phyloP scores from a whole-genome alignment of 2,888 invertebrate genomes.

The Laspeyria flexula region DNA sequence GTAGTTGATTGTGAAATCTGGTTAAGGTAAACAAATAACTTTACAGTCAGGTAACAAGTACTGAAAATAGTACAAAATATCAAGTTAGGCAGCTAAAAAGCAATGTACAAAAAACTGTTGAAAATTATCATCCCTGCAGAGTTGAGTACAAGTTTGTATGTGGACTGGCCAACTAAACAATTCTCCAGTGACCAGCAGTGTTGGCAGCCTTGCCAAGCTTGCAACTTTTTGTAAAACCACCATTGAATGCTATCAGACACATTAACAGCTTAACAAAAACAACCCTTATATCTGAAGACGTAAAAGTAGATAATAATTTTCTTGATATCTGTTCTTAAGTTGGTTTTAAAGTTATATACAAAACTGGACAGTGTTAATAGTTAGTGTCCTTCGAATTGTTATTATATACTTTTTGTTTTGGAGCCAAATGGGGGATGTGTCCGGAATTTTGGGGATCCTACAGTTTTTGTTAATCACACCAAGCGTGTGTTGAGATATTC shows the following conservation, averaged over 20 bases:
- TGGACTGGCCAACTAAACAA: slow-evolving; percentile 74
- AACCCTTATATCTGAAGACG: slow-evolving; percentile 2
- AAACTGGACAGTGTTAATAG: slow-evolving; percentile 75
- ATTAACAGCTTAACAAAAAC: slow-evolving; percentile 10
- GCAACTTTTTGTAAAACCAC: slow-evolving; percentile 54
- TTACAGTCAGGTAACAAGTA: too few species aligned
- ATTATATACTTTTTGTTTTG: slow-evolving; percentile 70
- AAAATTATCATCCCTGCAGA: slow-evolving; percentile 43
- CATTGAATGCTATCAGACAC: slow-evolving; percentile 11
- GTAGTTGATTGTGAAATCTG: too few species aligned
- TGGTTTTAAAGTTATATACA: slow-evolving; percentile 58
- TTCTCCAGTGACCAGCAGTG: slow-evolving; percentile 70
- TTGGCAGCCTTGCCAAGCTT: slow-evolving; percentile 71
- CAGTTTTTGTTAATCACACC: slow-evolving; percentile 31
- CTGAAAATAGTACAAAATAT: neutral
- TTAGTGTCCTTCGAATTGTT: slow-evolving; percentile 71
- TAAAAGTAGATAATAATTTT: neutral
- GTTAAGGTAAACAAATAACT: too few species aligned
- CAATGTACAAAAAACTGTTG: slow-evolving; percentile 45
- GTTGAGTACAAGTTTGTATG: slow-evolving; percentile 49
- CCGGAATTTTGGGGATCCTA: slow-evolving; percentile 28
- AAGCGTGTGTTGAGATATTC: slow-evolving; percentile 9
- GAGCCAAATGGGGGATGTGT: slow-evolving; percentile 62
- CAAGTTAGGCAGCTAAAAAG: slow-evolving; percentile 9
- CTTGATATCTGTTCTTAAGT: slow-evolving; percentile 7